Evolutionary conservation across 2,113 vertebrate genomes (phyloP).

Genomic region (Lates calcarifer): DNA sequence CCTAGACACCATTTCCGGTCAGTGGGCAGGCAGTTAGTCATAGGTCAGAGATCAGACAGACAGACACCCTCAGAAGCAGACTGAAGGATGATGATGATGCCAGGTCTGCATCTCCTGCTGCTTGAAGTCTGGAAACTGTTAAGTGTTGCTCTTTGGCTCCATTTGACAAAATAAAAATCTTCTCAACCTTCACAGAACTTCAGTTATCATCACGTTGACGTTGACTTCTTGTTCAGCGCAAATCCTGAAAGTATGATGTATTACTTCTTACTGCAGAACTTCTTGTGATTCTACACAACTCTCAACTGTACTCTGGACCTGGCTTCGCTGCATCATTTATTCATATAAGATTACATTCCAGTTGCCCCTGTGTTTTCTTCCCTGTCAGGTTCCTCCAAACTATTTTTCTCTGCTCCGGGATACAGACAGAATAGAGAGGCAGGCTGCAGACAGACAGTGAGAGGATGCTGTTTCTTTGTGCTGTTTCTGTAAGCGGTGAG

Average conservation of each 20-base stretch:
- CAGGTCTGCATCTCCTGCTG: slow-evolving; percentile 24
- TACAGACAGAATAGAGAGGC: slow-evolving; percentile 38
- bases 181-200: not conserved
- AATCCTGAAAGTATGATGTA: slow-evolving; percentile 16
- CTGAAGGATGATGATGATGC: not conserved
- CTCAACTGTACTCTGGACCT: not conserved
- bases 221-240: slow-evolving; percentile 8
- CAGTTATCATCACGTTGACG: not conserved
- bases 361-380: slow-evolving; percentile 24
- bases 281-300: slow-evolving; percentile 19
- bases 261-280: slow-evolving; percentile 25
- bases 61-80: not conserved
- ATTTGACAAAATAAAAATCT: not conserved
- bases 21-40: not conserved
- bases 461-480: slow-evolving; percentile 62
- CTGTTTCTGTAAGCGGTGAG: slow-evolving; percentile 51
- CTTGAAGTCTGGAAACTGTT: not conserved
- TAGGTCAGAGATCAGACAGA: slow-evolving; percentile 22
- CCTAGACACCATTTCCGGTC: slow-evolving; percentile 26
- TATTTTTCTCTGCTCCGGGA: slow-evolving; percentile 47
- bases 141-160: slow-evolving; percentile 20
- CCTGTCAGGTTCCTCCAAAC: slow-evolving; percentile 34
- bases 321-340: not conserved
- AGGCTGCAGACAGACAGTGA: slow-evolving; percentile 45
- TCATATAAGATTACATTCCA: slow-evolving; percentile 19